Evolutionary conservation across 2,113 vertebrate genomes (phyloP).

Genomic region (Numenius arquata): DNA sequence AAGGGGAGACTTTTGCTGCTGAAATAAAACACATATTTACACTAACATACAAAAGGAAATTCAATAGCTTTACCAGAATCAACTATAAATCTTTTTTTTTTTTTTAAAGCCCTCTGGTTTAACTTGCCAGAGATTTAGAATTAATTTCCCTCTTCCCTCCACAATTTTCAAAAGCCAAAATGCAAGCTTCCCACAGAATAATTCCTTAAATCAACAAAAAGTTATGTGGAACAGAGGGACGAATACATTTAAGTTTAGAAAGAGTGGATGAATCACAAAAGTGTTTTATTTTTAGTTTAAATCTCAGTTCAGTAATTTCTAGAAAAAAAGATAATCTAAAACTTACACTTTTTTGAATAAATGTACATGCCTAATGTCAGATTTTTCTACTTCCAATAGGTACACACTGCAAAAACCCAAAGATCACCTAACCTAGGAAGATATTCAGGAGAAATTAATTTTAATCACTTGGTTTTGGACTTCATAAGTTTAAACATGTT

Average conservation of each 20-base stretch:
- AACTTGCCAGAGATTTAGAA: constrained; percentile 10
- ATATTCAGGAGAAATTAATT: neutral
- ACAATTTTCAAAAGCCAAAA: constrained; percentile 6
- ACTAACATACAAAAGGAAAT: constrained; percentile 53
- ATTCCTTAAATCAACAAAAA: neutral
- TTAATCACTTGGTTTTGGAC: neutral
- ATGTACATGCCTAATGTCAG: neutral
- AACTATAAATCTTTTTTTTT: constrained; percentile 6
- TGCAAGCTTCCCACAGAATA: neutral
- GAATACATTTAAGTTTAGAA: constrained; percentile 23
- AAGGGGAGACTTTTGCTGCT: constrained; percentile 17
- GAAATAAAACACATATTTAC: constrained; percentile 55
- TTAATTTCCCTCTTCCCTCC: constrained; percentile 31
- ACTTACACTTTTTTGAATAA: constrained; percentile 12
- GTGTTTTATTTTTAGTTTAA: neutral
- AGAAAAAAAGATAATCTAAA: neutral
- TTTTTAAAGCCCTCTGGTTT: neutral
- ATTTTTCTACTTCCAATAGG: neutral
- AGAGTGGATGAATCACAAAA: neutral
- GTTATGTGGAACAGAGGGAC: neutral
- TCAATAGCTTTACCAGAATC: constrained; percentile 40
- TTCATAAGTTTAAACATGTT: neutral
- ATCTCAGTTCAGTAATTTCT: neutral
- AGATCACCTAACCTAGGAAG: neutral
- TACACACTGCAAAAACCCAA: neutral